phyloP scores from a whole-genome alignment of 2,113 vertebrate genomes.

The Patagioenas fasciata region DNA sequence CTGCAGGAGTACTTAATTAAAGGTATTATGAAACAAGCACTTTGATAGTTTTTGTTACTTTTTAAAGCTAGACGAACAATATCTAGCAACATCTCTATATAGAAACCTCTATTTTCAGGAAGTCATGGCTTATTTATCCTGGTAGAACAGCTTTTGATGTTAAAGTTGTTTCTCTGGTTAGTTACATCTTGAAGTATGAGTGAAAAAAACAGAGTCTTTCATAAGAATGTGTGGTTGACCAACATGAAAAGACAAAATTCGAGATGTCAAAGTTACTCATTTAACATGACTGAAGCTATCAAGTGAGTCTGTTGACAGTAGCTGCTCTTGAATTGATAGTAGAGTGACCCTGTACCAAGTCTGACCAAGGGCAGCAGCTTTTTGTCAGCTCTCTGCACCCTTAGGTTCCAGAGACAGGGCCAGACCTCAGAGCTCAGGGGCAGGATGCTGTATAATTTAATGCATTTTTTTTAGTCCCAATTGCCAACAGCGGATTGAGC shows the following conservation, averaged over 20 bases:
- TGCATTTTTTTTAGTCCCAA: fast-evolving
- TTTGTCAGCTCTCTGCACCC: not conserved
- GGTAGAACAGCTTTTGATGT: not conserved
- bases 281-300: not conserved
- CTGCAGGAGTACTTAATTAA: not conserved
- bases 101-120: not conserved
- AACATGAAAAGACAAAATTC: not conserved
- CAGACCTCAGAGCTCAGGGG: not conserved
- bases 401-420: too few relatives aligned
- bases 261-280: not conserved
- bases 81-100: not conserved
- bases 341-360: not conserved
- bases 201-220: not conserved
- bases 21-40: not conserved
- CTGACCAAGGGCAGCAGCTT: not conserved
- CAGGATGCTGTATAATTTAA: fast-evolving
- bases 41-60: not conserved
- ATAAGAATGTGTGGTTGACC: not conserved
- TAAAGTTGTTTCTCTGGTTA: not conserved
- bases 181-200: not conserved
- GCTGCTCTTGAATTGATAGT: not conserved
- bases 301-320: fast-evolving
- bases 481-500: fast-evolving
- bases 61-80: not conserved
- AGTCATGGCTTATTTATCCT: not conserved